Evolutionary conservation across 2,113 vertebrate species (phyloP), one percentile per base, ranked within the genome.

Genomic region (Nibea albiflora): DNA sequence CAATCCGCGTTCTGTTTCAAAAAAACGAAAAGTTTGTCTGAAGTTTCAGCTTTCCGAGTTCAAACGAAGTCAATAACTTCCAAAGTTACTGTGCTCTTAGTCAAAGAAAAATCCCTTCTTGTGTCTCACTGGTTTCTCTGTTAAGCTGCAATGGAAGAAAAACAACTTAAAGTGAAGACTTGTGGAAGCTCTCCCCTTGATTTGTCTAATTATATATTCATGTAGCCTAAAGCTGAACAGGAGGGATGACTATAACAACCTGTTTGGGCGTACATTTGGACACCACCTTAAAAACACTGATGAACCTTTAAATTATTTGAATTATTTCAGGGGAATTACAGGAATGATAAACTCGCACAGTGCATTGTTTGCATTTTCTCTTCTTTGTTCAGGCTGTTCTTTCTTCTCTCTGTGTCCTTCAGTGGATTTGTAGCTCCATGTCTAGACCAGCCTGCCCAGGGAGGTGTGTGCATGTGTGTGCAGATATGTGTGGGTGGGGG

Each of bases 401-500:
- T 71, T 66, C 44, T 78, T 64, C 57, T 80, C 44, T 71, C 12
- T 68, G 54, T 76, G 74, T 69, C 79, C 60, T 83, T 86, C 35
- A 60, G 14, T 64, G 47, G 12, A 62, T 54, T 42, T 83, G 65
- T 31, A 35, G 47, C 22, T 85, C 35, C 35, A 31, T 62, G 76
- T 84, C 78, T 84, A 65, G 78, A 86, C 76, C 11, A 63, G 16
- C 12, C 24, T 17, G 64, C 26, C 47, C n/a, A 28, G 31, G 53
- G 58, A 76, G 24, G n/a, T 69, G 20, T 67, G 15, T 49, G 44
- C 28, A 17, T 53, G 39, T 39, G 68, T 71, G 67, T 28, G 22
- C 46, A 24, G 31, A 47, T 50, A 20, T 62, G 26, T 35, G 57
- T 44, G 47, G 5, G 52, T 28, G 24, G 9, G 73, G 24, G 62